phyloP scores from a whole-genome alignment of 37 sponge, comb jelly and placozoan species.

The Aplysina aerophoba region DNA sequence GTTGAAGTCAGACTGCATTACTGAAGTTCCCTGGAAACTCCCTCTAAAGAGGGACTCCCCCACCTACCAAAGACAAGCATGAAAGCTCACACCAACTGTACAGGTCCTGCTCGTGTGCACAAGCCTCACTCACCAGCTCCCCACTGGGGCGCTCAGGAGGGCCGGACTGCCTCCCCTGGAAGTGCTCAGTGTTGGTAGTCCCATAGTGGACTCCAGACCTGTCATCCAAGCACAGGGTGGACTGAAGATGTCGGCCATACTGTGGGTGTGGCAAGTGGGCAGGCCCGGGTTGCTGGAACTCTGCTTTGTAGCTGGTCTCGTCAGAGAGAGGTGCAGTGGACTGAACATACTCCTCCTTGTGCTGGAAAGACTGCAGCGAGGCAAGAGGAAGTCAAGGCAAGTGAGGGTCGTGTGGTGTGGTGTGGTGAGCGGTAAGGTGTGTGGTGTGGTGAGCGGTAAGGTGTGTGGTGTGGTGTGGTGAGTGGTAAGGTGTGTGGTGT shows the following conservation, averaged over 20 bases:
- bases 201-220: too few species aligned
- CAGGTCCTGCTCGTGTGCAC: not conserved
- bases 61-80: not conserved
- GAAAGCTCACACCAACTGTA: not conserved
- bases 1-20: not conserved
- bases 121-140: too few species aligned
- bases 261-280: not conserved
- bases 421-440: too few species aligned
- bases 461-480: too few species aligned
- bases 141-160: too few species aligned
- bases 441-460: too few species aligned
- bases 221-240: not conserved
- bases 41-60: not conserved
- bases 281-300: not conserved
- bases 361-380: not conserved
- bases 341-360: not conserved
- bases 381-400: too few species aligned
- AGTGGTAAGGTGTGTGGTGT: too few species aligned
- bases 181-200: too few species aligned
- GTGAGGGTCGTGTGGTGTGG: too few species aligned
- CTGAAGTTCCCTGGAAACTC: not conserved
- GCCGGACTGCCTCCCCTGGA: too few species aligned
- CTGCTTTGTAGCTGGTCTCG: slow-evolving; percentile 10
- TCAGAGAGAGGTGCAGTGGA: not conserved
- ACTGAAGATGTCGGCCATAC: not conserved